Base-by-base conservation (phyloP, 2,797 vertebrate genomes). In the Petrocephalus sullivani region DNA sequence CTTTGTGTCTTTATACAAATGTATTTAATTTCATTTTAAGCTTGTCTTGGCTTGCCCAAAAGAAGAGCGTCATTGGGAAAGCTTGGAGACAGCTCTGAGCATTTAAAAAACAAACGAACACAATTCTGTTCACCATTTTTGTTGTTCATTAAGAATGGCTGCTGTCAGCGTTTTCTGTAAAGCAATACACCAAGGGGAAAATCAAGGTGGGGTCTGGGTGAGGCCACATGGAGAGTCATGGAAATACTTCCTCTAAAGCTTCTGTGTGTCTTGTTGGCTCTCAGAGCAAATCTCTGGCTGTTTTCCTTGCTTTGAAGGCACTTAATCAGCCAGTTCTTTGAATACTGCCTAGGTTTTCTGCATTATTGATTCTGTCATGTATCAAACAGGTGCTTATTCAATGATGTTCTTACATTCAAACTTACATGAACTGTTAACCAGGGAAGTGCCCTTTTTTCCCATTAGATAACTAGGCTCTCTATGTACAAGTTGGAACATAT, bases 121-220 rank as follows among this genome's bases (percentile, higher is more conserved):
- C 3, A 94, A 94, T 95, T 92, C 95, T 94, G 94, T 95, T 95
- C 91, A 95, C 93, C 94, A 96, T 95, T 92, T 95, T 94, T 95
- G 94, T 95, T 94, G 94, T 95, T 95, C 96, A 96, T 97, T 96
- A 95, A 96, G 95, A 97, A 96, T 96, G 97, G 97, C 97, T 97
- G 97, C 98, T 97, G 97, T 96, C 96, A 97, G 97, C 97, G 97
- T 97, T 97, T 97, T 97, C 97, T 98, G 97, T 97, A 96, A 96
- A 98, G 97, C 96, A 95, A 95, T 96, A 95, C 95, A 96, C 96
- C 96, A 96, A 96, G 96, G 97, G 96, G 94, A 97, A 95, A 96
- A 94, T 97, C 96, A 95, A 95, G 94, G 92, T 94, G 96, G 97
- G 96, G 97, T 97, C 98, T 96, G 97, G 97, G 97, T 96, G 96